phyloP scores from a whole-genome alignment of 1,140 invertebrate genomes.

The Brachionus rotundiformis region DNA sequence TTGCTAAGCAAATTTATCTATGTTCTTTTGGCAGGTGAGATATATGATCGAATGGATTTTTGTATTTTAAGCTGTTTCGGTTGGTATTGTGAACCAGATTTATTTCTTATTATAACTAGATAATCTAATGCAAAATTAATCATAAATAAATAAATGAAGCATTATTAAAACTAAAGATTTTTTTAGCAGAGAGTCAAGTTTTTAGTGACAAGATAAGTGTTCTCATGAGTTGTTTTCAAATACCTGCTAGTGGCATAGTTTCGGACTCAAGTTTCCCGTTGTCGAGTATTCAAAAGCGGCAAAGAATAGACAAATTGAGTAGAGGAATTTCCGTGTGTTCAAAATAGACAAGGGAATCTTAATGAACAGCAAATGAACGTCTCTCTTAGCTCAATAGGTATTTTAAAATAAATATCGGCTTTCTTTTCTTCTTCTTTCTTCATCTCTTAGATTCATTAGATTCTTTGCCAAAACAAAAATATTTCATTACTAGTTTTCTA shows the following conservation, averaged over 20 bases:
- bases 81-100: too few relatives aligned
- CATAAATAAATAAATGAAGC: too few relatives aligned
- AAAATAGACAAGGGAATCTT: conserved; percentile 27
- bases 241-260: conserved; percentile 27
- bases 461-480: neutral
- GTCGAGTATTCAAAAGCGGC: neutral
- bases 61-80: too few relatives aligned
- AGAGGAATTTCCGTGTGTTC: neutral
- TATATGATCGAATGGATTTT: too few relatives aligned
- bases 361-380: neutral
- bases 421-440: conserved; percentile 15
- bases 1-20: too few relatives aligned
- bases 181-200: too few relatives aligned
- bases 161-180: too few relatives aligned
- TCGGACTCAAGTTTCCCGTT: neutral
- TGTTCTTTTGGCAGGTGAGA: too few relatives aligned
- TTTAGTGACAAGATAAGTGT: conserved; percentile 6
- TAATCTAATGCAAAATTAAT: too few relatives aligned
- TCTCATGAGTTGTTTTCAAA: neutral
- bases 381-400: neutral
- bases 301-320: neutral
- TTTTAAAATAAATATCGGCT: conserved; percentile 13
- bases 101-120: too few relatives aligned
- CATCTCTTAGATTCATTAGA: conserved; percentile 1
- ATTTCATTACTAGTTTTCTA: conserved; percentile 19